Evolutionary conservation across 1,140 invertebrate species (phyloP), one percentile per base, ranked within the genome.

Genomic region (Polypedilum pembai): DNA sequence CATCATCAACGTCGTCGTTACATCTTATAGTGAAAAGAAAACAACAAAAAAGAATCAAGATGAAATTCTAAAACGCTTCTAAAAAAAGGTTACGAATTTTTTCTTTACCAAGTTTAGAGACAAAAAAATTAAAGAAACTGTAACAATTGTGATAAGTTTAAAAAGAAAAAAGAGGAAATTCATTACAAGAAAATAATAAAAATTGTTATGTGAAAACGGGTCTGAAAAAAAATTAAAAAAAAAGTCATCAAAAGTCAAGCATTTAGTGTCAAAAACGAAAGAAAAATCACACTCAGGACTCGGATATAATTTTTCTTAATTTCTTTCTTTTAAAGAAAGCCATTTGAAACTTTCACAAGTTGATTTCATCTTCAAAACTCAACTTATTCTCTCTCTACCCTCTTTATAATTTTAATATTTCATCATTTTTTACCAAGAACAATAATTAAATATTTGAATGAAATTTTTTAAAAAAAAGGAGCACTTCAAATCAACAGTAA

Each of bases 251-350:
- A 69, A 69, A 69, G 8, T 20, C 65, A 69, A 21, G 65, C 65
- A 69, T 69, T 69, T 69, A 69, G 65, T 69, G 65, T 69, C 65
- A 69, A 69, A 69, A 66, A 66, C 7, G 17, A 69, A 69, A 17
- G 65, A 69, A 69, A 66, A 12, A 56, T 56, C 45, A 56, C 65
- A 69, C 65, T 69, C 65, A 69, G 65, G 65, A 69, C 65, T 69
- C 17, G 45, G n/a, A n/a, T 56, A 56, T 56, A 56, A 56, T 56
- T 56, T 56, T 56, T n/a, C 24, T 33, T 33, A 33, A 33, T 33
- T 33, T 33, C 24, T 33, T 33, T 33, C 24, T 33, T 33, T 5
- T 3, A 15, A 56, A 56, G n/a, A 56, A 15, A 56, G n/a, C 8
- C 45, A 56, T 8, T 56, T 56, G 45, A 56, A 17, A 56, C 45